Evolutionary conservation across 2,797 vertebrate species (phyloP).

Genomic region (Odontamblyopus lacepedii): DNA sequence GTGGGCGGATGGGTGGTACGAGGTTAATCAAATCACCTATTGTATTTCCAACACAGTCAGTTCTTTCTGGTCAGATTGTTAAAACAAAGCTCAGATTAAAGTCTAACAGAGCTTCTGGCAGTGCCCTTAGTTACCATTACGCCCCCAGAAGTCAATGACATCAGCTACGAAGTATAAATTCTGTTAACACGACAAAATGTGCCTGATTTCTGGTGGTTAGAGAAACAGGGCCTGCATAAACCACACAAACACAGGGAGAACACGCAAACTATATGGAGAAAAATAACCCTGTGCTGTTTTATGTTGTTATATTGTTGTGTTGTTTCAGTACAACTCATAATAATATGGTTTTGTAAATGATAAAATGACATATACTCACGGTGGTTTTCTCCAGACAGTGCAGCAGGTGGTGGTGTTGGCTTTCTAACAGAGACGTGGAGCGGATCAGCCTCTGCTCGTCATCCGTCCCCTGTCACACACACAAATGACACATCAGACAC

Average conservation of each 20-base stretch:
- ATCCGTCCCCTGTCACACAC: conserved; percentile 80
- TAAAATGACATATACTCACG: conserved; percentile 75
- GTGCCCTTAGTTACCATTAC: too few species aligned
- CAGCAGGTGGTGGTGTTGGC: conserved; percentile 98
- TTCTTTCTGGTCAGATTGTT: too few species aligned
- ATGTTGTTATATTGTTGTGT: neutral
- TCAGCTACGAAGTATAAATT: too few species aligned
- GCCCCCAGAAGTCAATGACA: too few species aligned
- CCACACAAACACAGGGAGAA: neutral
- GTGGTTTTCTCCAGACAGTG: conserved; percentile 98
- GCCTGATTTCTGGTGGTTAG: neutral
- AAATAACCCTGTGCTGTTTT: neutral
- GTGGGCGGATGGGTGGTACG: too few species aligned
- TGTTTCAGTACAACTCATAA: neutral
- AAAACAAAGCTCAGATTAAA: too few species aligned
- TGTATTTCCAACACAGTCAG: too few species aligned
- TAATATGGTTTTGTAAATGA: neutral
- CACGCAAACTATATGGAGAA: neutral
- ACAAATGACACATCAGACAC: neutral
- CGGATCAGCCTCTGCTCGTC: conserved; percentile 85
- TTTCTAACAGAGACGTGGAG: conserved; percentile 86
- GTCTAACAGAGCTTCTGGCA: too few species aligned
- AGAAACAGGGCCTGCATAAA: neutral
- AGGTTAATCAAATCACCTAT: too few species aligned
- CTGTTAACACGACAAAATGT: neutral